Evolutionary conservation across 2,888 invertebrate species (phyloP), one percentile per base, ranked within the genome.

Genomic region (Noctuana brunneofusca): DNA sequence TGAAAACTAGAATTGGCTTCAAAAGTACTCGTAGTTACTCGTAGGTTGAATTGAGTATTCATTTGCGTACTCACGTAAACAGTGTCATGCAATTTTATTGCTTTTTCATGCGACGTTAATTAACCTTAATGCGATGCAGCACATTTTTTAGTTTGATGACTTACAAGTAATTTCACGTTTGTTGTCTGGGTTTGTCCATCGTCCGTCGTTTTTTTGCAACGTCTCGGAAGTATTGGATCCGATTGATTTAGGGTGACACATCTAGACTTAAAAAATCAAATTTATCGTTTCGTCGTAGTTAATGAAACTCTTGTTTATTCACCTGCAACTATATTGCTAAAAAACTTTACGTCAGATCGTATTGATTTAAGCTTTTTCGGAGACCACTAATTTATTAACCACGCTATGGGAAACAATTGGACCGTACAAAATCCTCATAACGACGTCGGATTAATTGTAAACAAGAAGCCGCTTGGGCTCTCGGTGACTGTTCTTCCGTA

Each of bases 401-500:
- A 55, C 27, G 38, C 27, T 27, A 41, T 22, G 3, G 16, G 6
- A 60, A 54, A 38, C 30, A 62, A 62, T 55, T 62, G 49, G 62
- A 55, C 38, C 30, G 55, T 32, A 18, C 49, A 4, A 41, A 62
- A 62, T 55, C 22, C n/a, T 41, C 16, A 30, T 41, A 49, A 55
- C 30, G 12, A 41, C 27, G 49, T 55, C 32, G 48, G 38, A 49
- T 20, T 55, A 49, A 55, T 62, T 55, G 24, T 49, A 35, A 49
- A 49, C 43, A 55, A 48, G 5, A 59, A 20, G 30, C 27, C 18
- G 43, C 53, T 35, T 59, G 53, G 52, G 46, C 35, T 16, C 14
- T 53, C 27, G 30, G 27, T 50, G 32, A 32, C 48, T 49, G 41
- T 27, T 64, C 64, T 67, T 73, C 74, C 72, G 73, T 69, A 66